A percentile compares a stretch with the other conserved stretches of the same genome.
These are phyloP conservation scores for Troides aeacus DNA, from an alignment of 2,888 invertebrate species.

Conservation along the genomic window DNA sequence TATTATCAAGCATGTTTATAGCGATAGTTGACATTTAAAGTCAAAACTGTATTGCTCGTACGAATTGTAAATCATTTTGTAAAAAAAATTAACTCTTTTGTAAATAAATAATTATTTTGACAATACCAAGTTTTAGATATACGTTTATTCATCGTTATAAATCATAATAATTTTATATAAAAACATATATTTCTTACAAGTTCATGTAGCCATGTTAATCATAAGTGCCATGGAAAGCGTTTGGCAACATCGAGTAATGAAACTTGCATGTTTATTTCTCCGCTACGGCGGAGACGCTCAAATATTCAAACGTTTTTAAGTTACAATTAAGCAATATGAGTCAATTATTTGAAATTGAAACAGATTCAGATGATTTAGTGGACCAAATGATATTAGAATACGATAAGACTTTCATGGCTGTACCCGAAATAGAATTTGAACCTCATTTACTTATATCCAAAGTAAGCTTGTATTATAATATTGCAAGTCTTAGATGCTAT, in stretches of 20 bases:
- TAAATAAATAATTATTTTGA: too few species aligned
- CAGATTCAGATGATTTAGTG: constrained; percentile 47
- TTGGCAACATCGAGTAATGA: background rate
- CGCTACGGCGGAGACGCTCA: constrained; percentile 10
- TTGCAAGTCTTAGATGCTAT: constrained; percentile 6
- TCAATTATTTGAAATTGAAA: constrained; percentile 30
- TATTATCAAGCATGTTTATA: too few species aligned
- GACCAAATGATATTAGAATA: constrained; percentile 57
- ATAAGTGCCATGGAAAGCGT: background rate
- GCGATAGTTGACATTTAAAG: too few species aligned
- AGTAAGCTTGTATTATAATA: constrained; percentile 45
- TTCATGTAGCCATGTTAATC: too few species aligned
- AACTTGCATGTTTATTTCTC: background rate
- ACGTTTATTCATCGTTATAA: too few species aligned
- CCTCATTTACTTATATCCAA: constrained; percentile 72
- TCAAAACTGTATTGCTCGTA: too few species aligned
- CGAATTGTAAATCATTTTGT: too few species aligned
- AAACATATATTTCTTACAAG: too few species aligned
- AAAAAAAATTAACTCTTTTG: too few species aligned
- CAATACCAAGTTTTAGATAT: too few species aligned
- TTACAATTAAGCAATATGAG: constrained; percentile 13
- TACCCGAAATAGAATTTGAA: constrained; percentile 63
- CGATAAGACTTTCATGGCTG: constrained; percentile 57
- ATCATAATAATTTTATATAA: too few species aligned
- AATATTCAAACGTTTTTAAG: constrained; percentile 4